Evolutionary conservation across 2,888 invertebrate species (phyloP), one percentile per base, ranked within the genome.

Genomic region (Meloe dianella): DNA sequence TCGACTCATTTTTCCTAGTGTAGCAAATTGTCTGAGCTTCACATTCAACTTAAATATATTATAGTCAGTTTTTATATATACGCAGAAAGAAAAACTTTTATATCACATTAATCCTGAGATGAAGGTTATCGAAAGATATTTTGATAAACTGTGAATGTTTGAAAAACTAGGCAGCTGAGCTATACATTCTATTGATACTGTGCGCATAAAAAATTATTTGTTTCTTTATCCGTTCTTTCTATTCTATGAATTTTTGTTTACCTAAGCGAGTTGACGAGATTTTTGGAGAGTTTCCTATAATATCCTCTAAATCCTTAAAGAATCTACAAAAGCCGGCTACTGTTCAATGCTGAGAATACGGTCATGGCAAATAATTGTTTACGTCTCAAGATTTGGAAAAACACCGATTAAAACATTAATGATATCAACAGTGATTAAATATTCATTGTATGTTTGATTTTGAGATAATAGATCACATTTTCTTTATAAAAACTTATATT

Each of bases 91-190:
- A 7, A 27, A 76, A 76, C 71, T 74, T 74, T 74, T 74, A 71
- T 72, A 74, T 73, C 72, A 74, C 75, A 76, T 76, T 76, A 74
- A 75, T 73, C 73, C 64, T 65, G 68, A 73, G 73, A 68, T 66
- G 70, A 70, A 22, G 24, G 7, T 73, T 75, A 75, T 73, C 68
- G 71, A 67, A 69, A 66, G 72, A 73, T 74, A 27, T 74, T 73
- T 71, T 71, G 71, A 69, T 70, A 70, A 72, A 69, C 71, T 61
- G 67, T 62, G 67, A 58, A 58, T 30, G 22, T 12, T 58, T 30
- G n/a, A 9, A 32, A 41, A 38, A 24, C 38, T 24, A 27, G 12
- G 22, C 7, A 22, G 2, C 14, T 54, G 22, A 47, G 20, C 47
- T 54, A 27, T 12, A 0, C 0, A 47, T 63, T 63, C 58, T 63